Conservation (phyloP, 2,113 vertebrate genomes). For the Herpetotheres cachinnans region DNA sequence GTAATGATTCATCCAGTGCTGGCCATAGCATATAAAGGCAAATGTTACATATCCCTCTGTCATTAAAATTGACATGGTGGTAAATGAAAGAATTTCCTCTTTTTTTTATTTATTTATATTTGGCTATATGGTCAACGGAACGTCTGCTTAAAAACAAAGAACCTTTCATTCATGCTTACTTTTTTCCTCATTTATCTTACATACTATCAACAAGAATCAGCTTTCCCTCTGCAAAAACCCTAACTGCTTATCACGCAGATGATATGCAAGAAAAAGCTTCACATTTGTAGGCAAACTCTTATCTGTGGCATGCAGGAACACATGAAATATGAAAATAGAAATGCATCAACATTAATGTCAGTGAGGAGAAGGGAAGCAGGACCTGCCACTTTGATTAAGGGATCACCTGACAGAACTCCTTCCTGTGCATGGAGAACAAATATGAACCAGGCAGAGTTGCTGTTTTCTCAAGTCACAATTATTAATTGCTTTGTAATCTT, state of each 20-base stretch:
- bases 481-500: slow-evolving; percentile 27
- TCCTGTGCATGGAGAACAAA: neutral
- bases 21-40: neutral
- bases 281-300: slow-evolving; percentile 30
- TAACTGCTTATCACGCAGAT: slow-evolving; percentile 23
- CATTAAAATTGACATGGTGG: slow-evolving; percentile 24
- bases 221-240: neutral
- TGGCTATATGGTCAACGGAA: neutral
- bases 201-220: slow-evolving; percentile 17
- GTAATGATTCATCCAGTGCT: slow-evolving; percentile 16
- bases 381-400: slow-evolving; percentile 18
- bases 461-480: slow-evolving; percentile 45
- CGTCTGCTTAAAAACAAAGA: slow-evolving; percentile 45
- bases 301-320: slow-evolving; percentile 49
- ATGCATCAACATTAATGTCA: slow-evolving; percentile 44
- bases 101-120: slow-evolving; percentile 33
- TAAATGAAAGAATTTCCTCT: slow-evolving; percentile 14
- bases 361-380: neutral
- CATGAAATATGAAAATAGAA: slow-evolving; percentile 41
- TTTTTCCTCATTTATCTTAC: slow-evolving; percentile 45
- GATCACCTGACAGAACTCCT: slow-evolving; percentile 29
- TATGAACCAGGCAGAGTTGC: neutral
- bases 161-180: neutral
- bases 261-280: neutral
- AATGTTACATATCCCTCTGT: slow-evolving; percentile 28